phyloP scores from a whole-genome alignment of 2,888 invertebrate genomes.

The Drosophila borealis region DNA sequence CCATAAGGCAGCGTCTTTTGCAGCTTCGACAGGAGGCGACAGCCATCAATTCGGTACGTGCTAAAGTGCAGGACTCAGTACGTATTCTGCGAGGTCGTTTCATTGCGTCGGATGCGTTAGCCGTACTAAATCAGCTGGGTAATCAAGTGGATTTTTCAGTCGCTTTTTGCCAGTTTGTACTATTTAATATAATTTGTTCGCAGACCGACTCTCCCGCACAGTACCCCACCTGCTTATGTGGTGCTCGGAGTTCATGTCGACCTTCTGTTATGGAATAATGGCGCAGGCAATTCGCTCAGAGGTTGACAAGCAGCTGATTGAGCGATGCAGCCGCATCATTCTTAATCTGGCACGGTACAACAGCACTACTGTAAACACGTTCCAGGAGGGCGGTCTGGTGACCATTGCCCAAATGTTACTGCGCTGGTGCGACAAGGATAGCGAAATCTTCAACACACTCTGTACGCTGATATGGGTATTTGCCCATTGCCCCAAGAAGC shows the following conservation, averaged over 20 bases:
- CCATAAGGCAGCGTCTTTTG: constrained; percentile 76
- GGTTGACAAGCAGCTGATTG: constrained; percentile 84
- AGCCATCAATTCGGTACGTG: constrained; percentile 75
- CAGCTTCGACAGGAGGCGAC: constrained; percentile 68
- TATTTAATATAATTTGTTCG: neutral
- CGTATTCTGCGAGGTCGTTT: constrained; percentile 81
- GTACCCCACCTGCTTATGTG: constrained; percentile 83
- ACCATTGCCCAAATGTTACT: constrained; percentile 88
- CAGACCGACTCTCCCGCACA: constrained; percentile 84
- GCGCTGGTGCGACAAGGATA: constrained; percentile 89
- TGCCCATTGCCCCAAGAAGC: constrained; percentile 83
- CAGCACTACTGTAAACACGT: constrained; percentile 87
- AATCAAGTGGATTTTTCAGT: constrained; percentile 24
- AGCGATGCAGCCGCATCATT: constrained; percentile 86
- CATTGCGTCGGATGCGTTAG: constrained; percentile 79
- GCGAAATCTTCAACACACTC: constrained; percentile 87
- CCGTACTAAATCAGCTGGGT: constrained; percentile 82
- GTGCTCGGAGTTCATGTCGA: constrained; percentile 83
- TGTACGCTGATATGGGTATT: constrained; percentile 90
- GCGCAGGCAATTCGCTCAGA: constrained; percentile 85
- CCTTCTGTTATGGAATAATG: constrained; percentile 85
- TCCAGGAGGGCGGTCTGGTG: constrained; percentile 87
- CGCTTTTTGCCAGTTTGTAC: neutral
- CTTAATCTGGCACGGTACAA: constrained; percentile 89
- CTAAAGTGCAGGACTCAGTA: constrained; percentile 80